These are phyloP conservation scores for Xanthia togata DNA, from an alignment of 2,888 invertebrate species.

Conservation along the genomic window DNA sequence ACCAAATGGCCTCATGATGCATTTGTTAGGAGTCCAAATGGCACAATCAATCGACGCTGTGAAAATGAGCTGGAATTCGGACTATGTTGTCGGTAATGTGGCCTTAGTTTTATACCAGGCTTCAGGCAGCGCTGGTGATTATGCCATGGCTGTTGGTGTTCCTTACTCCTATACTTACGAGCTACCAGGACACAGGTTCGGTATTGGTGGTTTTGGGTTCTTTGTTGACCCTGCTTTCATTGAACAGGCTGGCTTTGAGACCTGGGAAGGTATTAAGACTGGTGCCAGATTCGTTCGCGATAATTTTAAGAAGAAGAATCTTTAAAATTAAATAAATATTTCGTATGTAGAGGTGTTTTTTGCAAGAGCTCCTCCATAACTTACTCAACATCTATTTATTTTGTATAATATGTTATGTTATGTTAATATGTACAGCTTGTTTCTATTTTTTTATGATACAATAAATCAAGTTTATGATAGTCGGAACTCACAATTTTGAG, in stretches of 20 bases:
- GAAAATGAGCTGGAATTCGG: slow-evolving; percentile 78
- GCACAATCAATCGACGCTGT: slow-evolving; percentile 82
- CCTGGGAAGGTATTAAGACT: slow-evolving; percentile 90
- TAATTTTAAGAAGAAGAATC: slow-evolving; percentile 56
- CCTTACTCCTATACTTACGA: slow-evolving; percentile 91
- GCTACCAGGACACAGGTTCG: slow-evolving; percentile 86
- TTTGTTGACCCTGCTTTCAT: slow-evolving; percentile 89
- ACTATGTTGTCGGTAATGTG: slow-evolving; percentile 88
- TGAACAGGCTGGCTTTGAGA: slow-evolving; percentile 89
- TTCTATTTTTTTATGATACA: no score
- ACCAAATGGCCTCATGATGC: slow-evolving; percentile 81
- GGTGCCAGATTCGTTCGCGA: slow-evolving; percentile 83
- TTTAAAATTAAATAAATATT: background rate
- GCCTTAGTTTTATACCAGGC: slow-evolving; percentile 89
- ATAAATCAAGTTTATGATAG: no score
- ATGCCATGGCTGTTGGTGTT: slow-evolving; percentile 87
- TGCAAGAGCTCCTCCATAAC: no score
- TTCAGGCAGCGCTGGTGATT: slow-evolving; percentile 92
- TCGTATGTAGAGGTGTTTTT: background rate
- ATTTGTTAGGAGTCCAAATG: slow-evolving; percentile 78
- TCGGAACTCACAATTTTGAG: no score
- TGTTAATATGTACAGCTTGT: slow-evolving; percentile 1
- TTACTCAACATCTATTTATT: slow-evolving; percentile 2
- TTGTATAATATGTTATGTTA: background rate
- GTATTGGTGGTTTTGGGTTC: slow-evolving; percentile 85